Conservation (phyloP, 2,113 vertebrate genomes). For the Ornithorhynchus anatinus region DNA sequence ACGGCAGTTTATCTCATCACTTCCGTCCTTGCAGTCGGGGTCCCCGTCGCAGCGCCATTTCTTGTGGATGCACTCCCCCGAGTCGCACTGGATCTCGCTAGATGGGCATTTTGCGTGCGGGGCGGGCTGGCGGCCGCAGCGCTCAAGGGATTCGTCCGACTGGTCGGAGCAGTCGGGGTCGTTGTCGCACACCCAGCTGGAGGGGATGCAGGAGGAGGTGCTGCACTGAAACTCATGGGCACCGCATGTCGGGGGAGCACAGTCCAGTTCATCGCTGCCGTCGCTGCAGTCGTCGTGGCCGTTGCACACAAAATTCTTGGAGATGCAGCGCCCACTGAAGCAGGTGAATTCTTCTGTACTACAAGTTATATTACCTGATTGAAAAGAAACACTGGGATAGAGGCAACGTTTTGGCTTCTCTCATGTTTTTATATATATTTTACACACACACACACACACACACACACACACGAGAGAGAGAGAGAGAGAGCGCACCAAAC, state of each 20-base stretch:
- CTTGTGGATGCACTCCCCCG: constrained; percentile 93
- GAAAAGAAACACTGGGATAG: neutral
- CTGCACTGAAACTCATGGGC: constrained; percentile 90
- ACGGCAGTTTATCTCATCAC: constrained; percentile 96
- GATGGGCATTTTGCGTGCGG: constrained; percentile 80
- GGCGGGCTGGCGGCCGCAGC: constrained; percentile 85
- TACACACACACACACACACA: no score
- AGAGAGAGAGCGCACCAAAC: no score
- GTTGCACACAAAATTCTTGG: constrained; percentile 91
- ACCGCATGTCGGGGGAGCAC: constrained; percentile 84
- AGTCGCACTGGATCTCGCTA: constrained; percentile 87
- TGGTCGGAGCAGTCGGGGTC: constrained; percentile 93
- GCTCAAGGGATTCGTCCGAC: constrained; percentile 88
- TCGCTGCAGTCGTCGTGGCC: constrained; percentile 95
- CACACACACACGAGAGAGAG: no score
- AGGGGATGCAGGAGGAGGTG: constrained; percentile 86
- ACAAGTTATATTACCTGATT: constrained; percentile 89
- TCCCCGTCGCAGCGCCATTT: constrained; percentile 98
- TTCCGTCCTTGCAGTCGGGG: constrained; percentile 92
- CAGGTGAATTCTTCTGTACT: constrained; percentile 92
- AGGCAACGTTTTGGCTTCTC: neutral
- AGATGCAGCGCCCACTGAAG: constrained; percentile 88
- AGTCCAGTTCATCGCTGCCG: constrained; percentile 87
- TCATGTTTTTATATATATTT: no score
- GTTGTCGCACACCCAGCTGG: constrained; percentile 92